Base-by-base conservation (phyloP, 2,113 vertebrate genomes). In the Paralichthys olivaceus region DNA sequence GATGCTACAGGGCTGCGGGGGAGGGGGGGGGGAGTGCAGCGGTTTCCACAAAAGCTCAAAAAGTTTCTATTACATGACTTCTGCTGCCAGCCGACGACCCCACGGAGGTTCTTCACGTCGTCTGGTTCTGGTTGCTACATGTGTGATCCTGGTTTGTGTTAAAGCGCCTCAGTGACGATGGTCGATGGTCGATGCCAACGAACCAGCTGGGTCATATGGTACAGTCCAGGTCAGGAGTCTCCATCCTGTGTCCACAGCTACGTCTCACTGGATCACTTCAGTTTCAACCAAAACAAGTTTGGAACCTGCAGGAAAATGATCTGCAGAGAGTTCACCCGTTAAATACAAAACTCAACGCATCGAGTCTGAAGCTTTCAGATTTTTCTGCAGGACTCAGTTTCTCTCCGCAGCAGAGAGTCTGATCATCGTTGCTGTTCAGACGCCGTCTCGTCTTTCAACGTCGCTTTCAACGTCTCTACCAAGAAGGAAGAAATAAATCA, bases 41-140 rank as follows among this genome's bases (percentile, higher is more conserved):
- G 37, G 61, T 12, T 6, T 20, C 47, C 56, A 20, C 5, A 5
- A 17, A 4, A 7, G 65, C 53, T 70, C 17, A 37, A 12, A 61
- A 40, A 63, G 29, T 32, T 6, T 11, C 6, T 14, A 53, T 20
- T 22, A n/a, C 6, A 20, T 9, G 19, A 19, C 13, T 2, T 29
- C 2, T 15, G 49, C 66, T 56, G 34, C 22, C 4, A 22, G 59
- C 28, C 23, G 11, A 58, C 17, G 17, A 2, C 40, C 45, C 55
- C 9, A 40, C 62, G 34, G 54, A 23, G 23, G 1, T 66, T 7
- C 13, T 7, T 34, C 32, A 8, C 6, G 32, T 34, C 32, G 32
- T 34, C 32, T 8, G 32, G 20, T 4, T 0, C 26, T 71, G 23
- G 56, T 29, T 75, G 77, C 82, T 79, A 83, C 60, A n/a, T 65